phyloP scores from a whole-genome alignment of 1,140 invertebrate species.

The Microplitis demolitor region DNA sequence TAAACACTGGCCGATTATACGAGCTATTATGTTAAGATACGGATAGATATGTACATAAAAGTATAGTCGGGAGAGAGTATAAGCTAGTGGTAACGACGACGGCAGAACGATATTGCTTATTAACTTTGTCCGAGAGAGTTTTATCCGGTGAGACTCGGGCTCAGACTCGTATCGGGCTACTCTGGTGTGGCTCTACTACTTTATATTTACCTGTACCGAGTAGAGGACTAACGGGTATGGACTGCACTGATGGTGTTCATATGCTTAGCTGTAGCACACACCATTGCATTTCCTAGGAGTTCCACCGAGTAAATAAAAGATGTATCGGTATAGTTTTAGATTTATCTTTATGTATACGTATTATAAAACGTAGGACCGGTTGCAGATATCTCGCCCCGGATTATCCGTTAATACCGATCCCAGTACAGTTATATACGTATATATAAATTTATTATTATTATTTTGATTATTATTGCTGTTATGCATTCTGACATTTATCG shows the following conservation, averaged over 20 bases:
- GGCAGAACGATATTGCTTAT: slow-evolving; percentile 50
- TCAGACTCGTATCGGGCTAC: too few species aligned
- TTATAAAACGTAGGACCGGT: slow-evolving; percentile 44
- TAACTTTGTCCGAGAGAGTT: slow-evolving; percentile 49
- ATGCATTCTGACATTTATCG: slow-evolving; percentile 25
- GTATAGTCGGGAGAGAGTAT: neutral
- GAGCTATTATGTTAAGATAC: slow-evolving; percentile 46
- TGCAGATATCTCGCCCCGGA: slow-evolving; percentile 36
- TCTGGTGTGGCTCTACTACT: too few species aligned
- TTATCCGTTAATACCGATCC: slow-evolving; percentile 34
- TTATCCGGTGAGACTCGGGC: slow-evolving; percentile 24
- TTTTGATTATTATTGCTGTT: neutral
- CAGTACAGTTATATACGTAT: slow-evolving; percentile 30
- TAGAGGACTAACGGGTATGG: slow-evolving; percentile 47
- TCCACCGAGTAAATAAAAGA: neutral
- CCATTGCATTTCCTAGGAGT: slow-evolving; percentile 12
- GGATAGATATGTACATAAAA: slow-evolving; percentile 11
- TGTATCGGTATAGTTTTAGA: slow-evolving; percentile 3
- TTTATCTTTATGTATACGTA: slow-evolving; percentile 2
- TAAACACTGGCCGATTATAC: slow-evolving; percentile 37
- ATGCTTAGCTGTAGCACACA: slow-evolving; percentile 20
- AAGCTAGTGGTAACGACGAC: slow-evolving; percentile 39
- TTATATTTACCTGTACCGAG: neutral
- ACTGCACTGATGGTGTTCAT: slow-evolving; percentile 20
- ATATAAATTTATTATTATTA: neutral